Evolutionary conservation across 2,797 vertebrate species (phyloP).

Genomic region (Loriculus beryllinus): DNA sequence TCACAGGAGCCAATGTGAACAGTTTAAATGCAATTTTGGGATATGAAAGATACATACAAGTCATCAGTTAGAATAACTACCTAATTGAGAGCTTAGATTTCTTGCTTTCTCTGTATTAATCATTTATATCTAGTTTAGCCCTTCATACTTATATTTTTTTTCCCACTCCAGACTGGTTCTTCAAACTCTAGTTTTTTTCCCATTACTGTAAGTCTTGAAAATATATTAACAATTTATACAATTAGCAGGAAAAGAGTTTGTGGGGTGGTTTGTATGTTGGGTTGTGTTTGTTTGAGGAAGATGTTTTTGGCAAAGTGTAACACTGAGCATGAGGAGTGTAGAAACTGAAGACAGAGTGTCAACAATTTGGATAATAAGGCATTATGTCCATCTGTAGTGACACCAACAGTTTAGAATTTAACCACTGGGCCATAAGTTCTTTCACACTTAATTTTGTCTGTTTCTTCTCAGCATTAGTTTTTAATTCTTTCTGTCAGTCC

Average conservation of each 20-base stretch:
- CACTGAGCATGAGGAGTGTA: background rate
- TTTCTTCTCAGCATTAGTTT: background rate
- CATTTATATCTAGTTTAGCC: background rate
- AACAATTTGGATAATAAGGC: background rate
- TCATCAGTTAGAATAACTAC: background rate
- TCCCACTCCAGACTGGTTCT: background rate
- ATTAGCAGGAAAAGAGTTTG: background rate
- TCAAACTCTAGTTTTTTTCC: background rate
- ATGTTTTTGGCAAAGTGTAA: background rate
- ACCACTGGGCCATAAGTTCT: background rate
- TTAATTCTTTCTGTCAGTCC: background rate
- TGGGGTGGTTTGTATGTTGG: background rate
- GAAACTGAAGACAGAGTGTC: background rate
- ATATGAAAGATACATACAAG: background rate
- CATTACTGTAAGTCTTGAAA: background rate
- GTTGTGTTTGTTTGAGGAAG: background rate
- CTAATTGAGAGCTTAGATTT: background rate
- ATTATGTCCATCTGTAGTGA: background rate
- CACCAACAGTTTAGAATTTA: background rate
- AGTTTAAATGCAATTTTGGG: background rate
- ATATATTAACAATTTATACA: fast-evolving
- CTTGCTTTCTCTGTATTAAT: background rate
- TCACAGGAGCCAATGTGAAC: background rate
- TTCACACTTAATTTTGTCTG: background rate
- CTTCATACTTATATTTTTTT: background rate